Evolutionary conservation across 2,797 vertebrate species (phyloP).

Genomic region (Melanotaenia boesemani): DNA sequence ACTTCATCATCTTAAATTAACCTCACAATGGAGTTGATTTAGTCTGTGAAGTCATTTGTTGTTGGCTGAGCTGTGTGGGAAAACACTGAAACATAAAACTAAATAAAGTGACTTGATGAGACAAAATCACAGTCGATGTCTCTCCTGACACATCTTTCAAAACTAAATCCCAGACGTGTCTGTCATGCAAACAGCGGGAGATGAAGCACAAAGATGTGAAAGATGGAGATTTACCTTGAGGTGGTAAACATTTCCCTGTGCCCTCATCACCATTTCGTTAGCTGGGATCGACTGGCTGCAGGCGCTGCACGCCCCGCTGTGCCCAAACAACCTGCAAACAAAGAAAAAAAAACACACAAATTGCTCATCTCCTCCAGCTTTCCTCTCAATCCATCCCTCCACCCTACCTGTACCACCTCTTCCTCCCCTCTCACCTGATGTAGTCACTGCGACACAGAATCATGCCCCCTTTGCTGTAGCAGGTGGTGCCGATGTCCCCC

Average conservation of each 20-base stretch:
- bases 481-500: constrained; percentile 85
- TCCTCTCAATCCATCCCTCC: neutral
- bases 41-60: neutral
- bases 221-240: constrained; percentile 82
- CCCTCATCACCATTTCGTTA: constrained; percentile 90
- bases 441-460: constrained; percentile 87
- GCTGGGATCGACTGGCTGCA: constrained; percentile 88
- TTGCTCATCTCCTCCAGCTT: constrained; percentile 19
- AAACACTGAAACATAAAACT: neutral
- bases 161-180: constrained; percentile 48
- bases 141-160: neutral
- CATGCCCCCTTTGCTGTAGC: constrained; percentile 88
- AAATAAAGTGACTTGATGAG: neutral
- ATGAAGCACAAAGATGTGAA: constrained; percentile 19
- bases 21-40: neutral
- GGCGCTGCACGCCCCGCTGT: constrained; percentile 85
- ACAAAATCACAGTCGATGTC: neutral
- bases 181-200: constrained; percentile 51
- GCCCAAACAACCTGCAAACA: constrained; percentile 85
- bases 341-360: constrained; percentile 26
- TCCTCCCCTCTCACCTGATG: constrained; percentile 80
- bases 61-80: neutral
- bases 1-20: neutral
- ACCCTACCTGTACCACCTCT: neutral
- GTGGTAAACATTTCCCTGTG: constrained; percentile 88